These are phyloP conservation scores for Aurelia sp. DNA, from an alignment of 30 jellyfish, hydroid and myxozoan genomes.

Conservation along the genomic window DNA sequence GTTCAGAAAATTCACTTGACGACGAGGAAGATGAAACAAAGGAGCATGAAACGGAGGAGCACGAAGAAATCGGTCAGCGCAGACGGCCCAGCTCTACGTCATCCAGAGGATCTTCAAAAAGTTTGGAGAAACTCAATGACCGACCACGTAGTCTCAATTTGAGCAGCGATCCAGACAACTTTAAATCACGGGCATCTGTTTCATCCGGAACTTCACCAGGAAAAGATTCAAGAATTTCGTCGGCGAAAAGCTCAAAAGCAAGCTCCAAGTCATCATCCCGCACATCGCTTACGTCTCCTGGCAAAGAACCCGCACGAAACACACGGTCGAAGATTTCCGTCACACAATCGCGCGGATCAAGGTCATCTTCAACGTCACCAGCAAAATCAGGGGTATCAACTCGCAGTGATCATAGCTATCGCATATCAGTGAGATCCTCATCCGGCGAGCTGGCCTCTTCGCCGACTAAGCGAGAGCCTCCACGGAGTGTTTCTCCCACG, in stretches of 20 bases:
- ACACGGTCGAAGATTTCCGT: constrained; percentile 33
- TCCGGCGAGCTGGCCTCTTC: constrained; percentile 15
- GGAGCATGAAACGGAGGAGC: constrained; percentile 41
- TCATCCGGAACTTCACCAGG: constrained; percentile 12
- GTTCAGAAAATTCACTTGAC: constrained; percentile 39
- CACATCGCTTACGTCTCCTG: constrained; percentile 48
- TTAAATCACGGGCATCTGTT: constrained; percentile 32
- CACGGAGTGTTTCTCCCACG: constrained; percentile 7
- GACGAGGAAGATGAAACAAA: constrained; percentile 21
- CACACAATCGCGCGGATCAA: constrained; percentile 39
- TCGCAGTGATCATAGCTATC: constrained; percentile 17
- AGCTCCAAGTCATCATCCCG: constrained; percentile 50
- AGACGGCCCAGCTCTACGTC: constrained; percentile 29
- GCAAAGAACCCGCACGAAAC: constrained; percentile 15
- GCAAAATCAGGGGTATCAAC: constrained; percentile 7
- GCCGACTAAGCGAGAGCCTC: constrained; percentile 24
- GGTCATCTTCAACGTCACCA: constrained; percentile 28
- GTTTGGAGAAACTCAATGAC: constrained; percentile 12
- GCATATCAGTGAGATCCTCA: constrained; percentile 25
- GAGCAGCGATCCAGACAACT: constrained; percentile 1
- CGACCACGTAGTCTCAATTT: constrained; percentile 54
- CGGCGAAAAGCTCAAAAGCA: constrained; percentile 35
- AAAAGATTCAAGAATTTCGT: constrained; percentile 14
- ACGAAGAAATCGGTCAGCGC: constrained; percentile 32
- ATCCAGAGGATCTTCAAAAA: constrained; percentile 65